Conservation (phyloP, 2,888 invertebrate genomes). For the Oxycera nigricornis region DNA sequence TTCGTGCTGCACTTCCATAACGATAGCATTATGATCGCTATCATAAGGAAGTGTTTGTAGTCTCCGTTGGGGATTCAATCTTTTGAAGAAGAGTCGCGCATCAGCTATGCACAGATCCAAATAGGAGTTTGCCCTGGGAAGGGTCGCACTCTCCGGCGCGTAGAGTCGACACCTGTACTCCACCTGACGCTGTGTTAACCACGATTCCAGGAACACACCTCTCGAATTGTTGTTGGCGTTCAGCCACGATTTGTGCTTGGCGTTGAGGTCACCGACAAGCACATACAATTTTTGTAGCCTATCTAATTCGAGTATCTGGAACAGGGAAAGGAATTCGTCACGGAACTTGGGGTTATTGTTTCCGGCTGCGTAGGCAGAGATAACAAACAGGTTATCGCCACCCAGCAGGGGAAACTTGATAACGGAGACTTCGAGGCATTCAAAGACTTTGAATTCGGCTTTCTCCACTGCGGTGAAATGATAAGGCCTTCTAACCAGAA, state of each 20-base stretch:
- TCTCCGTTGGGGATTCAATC: neutral
- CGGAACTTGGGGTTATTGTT: neutral
- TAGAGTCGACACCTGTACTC: neutral
- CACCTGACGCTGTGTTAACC: constrained; percentile 7
- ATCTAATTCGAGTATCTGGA: constrained; percentile 22
- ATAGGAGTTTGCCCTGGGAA: constrained; percentile 1
- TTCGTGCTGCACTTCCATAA: neutral
- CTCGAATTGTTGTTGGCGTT: constrained; percentile 31
- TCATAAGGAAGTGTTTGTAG: neutral
- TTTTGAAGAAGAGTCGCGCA: neutral
- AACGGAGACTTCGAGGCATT: neutral
- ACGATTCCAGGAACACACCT: constrained; percentile 7
- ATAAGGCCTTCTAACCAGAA: neutral
- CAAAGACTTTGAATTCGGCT: neutral
- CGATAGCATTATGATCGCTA: neutral
- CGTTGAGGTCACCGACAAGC: constrained; percentile 37
- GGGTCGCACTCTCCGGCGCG: neutral
- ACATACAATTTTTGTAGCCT: constrained; percentile 17
- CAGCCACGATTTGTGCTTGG: constrained; percentile 21
- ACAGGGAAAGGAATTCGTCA: constrained; percentile 2
- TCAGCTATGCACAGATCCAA: constrained; percentile 7
- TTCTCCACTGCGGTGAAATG: neutral
- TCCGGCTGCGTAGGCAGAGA: constrained; percentile 2
- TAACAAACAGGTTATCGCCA: neutral
- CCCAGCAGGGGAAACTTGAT: neutral